Base-by-base conservation (phyloP, 1,140 invertebrate species). In the Achroia grisella region DNA sequence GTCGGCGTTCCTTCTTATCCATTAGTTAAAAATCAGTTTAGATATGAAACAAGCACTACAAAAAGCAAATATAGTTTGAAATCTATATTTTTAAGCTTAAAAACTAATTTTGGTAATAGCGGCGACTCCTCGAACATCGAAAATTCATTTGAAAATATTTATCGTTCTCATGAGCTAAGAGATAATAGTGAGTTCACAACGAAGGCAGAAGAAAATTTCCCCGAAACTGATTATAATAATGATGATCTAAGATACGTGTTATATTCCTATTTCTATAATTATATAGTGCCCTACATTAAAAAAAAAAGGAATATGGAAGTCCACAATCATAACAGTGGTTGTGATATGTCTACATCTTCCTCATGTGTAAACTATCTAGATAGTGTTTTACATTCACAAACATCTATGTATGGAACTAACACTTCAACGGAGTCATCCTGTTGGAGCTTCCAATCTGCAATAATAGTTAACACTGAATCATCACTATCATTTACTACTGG, bases 391-490 rank as follows among this genome's bases (percentile, higher is more conserved):
- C n/a, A n/a, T n/a, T n/a, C n/a, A n/a, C n/a, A n/a, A n/a, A n/a
- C n/a, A n/a, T n/a, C n/a, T n/a, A n/a, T n/a, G n/a, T n/a, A n/a
- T n/a, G n/a, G n/a, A n/a, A n/a, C n/a, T n/a, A n/a, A n/a, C n/a
- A n/a, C n/a, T n/a, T n/a, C n/a, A 23, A 23, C 17, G 6, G 6
- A 23, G 2, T 23, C 2, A 23, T 23, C 6, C 2, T 2, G 6
- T 6, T 23, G 30, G 9, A 59, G 55, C 44, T 49, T 52, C 9
- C 41, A 54, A 23, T 55, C 62, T 10, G 40, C 58, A 36, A 35
- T 51, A 39, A 31, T 64, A 9, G 12, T 59, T 9, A 54, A 51
- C 35, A 60, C 56, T 15, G 50, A 64, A 13, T 60, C 62, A 8
- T 63, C 69, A 6, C 11, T 71, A 27, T 55, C 64, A 11, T 41